phyloP scores from a whole-genome alignment of 2,888 invertebrate species.

The Phania funesta region DNA sequence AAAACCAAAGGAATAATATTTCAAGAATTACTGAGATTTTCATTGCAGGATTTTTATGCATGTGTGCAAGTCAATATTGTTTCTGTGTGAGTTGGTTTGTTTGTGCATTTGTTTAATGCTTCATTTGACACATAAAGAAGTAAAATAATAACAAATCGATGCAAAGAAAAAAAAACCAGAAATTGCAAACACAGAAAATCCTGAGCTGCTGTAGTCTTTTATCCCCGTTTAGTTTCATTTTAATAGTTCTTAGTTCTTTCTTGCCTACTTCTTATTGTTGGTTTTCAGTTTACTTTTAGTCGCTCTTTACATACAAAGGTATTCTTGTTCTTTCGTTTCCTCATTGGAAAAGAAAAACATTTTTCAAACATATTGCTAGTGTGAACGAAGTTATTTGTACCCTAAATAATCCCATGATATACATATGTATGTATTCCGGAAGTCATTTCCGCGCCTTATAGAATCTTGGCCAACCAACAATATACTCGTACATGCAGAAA shows the following conservation, averaged over 20 bases:
- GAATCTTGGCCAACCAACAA: too few species aligned
- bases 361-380: too few species aligned
- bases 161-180: neutral
- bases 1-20: slow-evolving; percentile 23
- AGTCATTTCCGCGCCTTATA: too few species aligned
- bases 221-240: slow-evolving; percentile 13
- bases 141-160: slow-evolving; percentile 38
- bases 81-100: neutral
- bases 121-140: slow-evolving; percentile 57
- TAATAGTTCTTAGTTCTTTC: slow-evolving; percentile 4
- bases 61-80: slow-evolving; percentile 21
- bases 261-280: neutral
- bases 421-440: too few species aligned
- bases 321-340: too few species aligned
- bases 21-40: slow-evolving; percentile 37
- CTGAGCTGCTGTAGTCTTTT: neutral
- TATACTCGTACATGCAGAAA: too few species aligned
- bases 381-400: too few species aligned
- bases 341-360: too few species aligned
- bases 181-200: slow-evolving; percentile 27
- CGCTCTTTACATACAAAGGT: too few species aligned
- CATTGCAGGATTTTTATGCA: slow-evolving; percentile 10
- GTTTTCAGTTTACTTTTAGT: neutral
- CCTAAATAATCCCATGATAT: too few species aligned
- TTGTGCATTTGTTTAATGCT: slow-evolving; percentile 42